Conservation (phyloP, 2,888 invertebrate genomes). For the Tineola bisselliella region DNA sequence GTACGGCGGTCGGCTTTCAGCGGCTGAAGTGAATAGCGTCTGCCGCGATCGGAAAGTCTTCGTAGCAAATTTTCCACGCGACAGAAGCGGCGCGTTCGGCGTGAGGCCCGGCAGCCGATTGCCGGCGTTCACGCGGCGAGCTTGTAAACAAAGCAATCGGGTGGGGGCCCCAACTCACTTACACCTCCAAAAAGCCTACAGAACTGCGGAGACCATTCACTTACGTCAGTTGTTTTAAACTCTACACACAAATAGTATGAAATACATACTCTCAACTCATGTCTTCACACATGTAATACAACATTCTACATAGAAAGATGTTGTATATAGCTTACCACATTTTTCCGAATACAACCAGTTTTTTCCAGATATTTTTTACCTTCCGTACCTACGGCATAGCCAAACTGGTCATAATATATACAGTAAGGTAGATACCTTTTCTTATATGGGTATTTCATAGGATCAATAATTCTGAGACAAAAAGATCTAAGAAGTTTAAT, state of each 20-base stretch:
- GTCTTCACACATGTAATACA: no score
- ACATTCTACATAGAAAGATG: no score
- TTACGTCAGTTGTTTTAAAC: constrained; percentile 42
- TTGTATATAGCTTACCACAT: no score
- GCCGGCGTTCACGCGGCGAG: constrained; percentile 47
- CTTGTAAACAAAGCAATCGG: constrained; percentile 61
- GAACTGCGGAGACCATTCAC: constrained; percentile 46
- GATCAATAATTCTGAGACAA: no score
- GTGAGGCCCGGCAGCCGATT: constrained; percentile 53
- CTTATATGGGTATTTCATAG: no score
- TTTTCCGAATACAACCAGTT: no score
- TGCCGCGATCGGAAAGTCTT: constrained; percentile 9
- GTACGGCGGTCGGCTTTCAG: neutral
- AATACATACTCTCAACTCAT: neutral
- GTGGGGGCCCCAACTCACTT: constrained; percentile 48
- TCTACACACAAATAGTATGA: neutral
- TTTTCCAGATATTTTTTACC: no score
- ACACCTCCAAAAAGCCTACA: constrained; percentile 52
- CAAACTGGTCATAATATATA: no score
- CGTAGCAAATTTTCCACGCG: neutral
- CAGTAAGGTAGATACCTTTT: no score
- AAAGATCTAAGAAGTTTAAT: no score
- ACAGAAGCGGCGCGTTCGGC: constrained; percentile 41
- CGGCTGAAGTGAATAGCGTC: neutral
- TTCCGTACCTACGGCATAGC: no score